Conservation (phyloP, 1,140 invertebrate species). For the Apis laboriosa region DNA sequence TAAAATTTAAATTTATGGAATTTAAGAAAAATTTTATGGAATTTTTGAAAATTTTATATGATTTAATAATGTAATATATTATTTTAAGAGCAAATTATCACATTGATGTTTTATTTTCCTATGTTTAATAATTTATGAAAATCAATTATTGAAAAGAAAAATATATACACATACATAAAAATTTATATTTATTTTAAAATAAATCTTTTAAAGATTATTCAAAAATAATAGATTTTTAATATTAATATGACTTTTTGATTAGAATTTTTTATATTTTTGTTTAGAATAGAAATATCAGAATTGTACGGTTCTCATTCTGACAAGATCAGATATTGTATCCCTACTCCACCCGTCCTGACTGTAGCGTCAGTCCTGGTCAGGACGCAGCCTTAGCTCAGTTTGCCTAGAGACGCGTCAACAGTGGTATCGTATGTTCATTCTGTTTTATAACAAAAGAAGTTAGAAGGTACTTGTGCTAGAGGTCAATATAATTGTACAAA, state of each 20-base stretch:
- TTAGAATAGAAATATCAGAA: slow-evolving; percentile 1
- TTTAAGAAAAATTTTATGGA: neutral
- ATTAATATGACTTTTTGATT: neutral
- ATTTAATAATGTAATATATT: neutral
- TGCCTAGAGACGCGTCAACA: slow-evolving; percentile 69
- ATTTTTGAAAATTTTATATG: neutral
- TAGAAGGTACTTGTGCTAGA: slow-evolving; percentile 30
- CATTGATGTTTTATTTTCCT: neutral
- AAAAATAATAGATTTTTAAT: neutral
- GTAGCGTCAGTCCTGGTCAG: slow-evolving; percentile 76
- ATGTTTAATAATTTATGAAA: neutral
- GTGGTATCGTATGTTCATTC: slow-evolving; percentile 64
- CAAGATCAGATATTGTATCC: slow-evolving; percentile 60
- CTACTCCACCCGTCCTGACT: slow-evolving; percentile 60
- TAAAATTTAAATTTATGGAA: neutral
- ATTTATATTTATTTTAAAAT: neutral
- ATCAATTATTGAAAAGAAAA: neutral
- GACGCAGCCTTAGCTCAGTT: slow-evolving; percentile 77
- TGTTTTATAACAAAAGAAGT: slow-evolving; percentile 49
- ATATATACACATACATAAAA: neutral
- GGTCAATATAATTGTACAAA: slow-evolving; percentile 29
- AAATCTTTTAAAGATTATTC: too few species aligned
- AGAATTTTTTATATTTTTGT: neutral
- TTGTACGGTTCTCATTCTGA: slow-evolving; percentile 21
- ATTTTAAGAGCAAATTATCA: neutral